Conservation (phyloP, 2,888 invertebrate species). For the Synergus gifuensis region DNA sequence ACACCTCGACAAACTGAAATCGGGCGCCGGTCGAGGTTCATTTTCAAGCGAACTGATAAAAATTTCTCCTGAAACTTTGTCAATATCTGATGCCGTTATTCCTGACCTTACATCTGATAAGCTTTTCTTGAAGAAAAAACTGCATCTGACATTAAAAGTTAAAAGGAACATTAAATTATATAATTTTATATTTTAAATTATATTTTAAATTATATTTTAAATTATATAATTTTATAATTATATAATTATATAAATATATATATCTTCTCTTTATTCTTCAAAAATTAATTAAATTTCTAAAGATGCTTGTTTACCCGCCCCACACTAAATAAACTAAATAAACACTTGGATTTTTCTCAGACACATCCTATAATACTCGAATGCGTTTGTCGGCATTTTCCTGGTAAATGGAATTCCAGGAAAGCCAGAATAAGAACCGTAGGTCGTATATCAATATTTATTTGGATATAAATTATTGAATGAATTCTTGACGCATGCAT, state of each 20-base stretch:
- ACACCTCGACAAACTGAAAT: slow-evolving; percentile 16
- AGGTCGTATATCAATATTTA: neutral
- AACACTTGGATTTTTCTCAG: neutral
- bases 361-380: neutral
- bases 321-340: neutral
- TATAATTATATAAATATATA: no score
- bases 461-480: neutral
- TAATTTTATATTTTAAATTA: no score
- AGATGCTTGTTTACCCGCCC: neutral
- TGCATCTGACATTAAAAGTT: neutral
- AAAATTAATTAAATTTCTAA: neutral
- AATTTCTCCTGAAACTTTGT: slow-evolving; percentile 1
- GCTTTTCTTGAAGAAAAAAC: neutral
- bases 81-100: slow-evolving; percentile 15
- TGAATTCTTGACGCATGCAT: neutral
- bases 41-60: slow-evolving; percentile 30
- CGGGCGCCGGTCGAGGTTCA: slow-evolving; percentile 42
- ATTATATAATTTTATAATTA: no score
- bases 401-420: slow-evolving; percentile 8
- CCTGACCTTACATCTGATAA: neutral
- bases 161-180: no score
- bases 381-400: slow-evolving; percentile 12
- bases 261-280: no score
- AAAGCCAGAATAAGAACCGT: neutral
- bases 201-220: no score